phyloP scores from a whole-genome alignment of 92 coral and sea anemone species.

The Chrysogorgia sp. region DNA sequence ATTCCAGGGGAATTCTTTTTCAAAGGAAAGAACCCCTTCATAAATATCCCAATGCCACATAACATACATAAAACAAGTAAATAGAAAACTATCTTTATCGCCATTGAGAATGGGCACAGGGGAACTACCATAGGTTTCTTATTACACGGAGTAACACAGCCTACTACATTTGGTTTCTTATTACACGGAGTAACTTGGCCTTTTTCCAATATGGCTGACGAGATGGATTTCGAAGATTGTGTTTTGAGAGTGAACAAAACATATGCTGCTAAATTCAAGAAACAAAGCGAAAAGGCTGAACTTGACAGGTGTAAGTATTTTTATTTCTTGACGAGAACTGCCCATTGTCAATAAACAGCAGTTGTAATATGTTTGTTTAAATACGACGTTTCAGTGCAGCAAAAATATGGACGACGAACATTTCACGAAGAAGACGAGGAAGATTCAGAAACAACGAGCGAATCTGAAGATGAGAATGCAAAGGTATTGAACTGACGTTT shows the following conservation, averaged over 20 bases:
- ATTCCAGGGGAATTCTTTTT: conserved; percentile 82
- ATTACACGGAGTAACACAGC: neutral
- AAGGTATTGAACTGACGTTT: conserved; percentile 50
- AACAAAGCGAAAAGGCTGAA: neutral
- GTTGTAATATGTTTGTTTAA: neutral
- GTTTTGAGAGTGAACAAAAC: conserved; percentile 71
- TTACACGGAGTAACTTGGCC: conserved; percentile 15
- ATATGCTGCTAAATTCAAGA: conserved; percentile 67
- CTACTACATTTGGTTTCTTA: neutral
- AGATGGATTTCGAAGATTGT: conserved; percentile 59
- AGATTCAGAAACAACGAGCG: conserved; percentile 69
- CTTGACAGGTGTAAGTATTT: neutral
- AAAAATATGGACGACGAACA: conserved; percentile 76
- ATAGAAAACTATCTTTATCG: conserved; percentile 38
- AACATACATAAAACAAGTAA: conserved; percentile 69
- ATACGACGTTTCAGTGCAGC: conserved; percentile 83
- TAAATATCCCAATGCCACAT: conserved; percentile 71
- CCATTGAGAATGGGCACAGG: conserved; percentile 13
- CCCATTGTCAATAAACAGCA: neutral
- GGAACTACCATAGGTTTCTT: neutral
- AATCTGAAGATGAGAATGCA: conserved; percentile 94
- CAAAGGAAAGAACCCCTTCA: conserved; percentile 93
- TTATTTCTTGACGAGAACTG: neutral
- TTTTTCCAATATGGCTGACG: conserved; percentile 22
- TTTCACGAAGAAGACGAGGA: conserved; percentile 64